Percentiles rank a stretch among this genome's conserved stretches.
Evolutionary conservation across 2,113 vertebrate genomes (phyloP).

Genomic region (Zosterops japonicus): DNA sequence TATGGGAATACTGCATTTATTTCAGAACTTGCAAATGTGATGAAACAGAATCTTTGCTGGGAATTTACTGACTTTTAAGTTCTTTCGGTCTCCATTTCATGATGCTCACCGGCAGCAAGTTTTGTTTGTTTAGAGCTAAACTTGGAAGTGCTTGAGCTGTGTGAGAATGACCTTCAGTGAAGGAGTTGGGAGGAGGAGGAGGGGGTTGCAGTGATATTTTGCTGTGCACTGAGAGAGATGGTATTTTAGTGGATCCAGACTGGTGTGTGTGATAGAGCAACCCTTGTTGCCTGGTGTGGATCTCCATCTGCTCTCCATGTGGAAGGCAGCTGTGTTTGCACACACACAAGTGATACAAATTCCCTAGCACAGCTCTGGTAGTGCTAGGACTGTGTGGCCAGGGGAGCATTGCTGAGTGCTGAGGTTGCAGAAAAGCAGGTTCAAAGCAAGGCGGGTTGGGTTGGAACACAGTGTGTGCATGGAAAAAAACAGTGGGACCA

Average conservation of each 20-base stretch:
- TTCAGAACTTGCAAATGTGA: neutral
- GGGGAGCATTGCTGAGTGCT: neutral
- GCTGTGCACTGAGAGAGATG: neutral
- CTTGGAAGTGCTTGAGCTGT: neutral
- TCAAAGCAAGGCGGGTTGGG: fast-evolving
- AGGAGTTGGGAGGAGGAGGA: neutral
- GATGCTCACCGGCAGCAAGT: neutral
- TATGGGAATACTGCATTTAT: neutral
- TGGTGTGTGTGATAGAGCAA: fast-evolving
- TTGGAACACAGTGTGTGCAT: neutral
- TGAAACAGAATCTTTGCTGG: neutral
- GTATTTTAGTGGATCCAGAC: neutral
- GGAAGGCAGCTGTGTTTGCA: neutral
- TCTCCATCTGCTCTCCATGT: neutral
- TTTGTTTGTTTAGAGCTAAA: neutral
- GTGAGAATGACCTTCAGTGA: neutral
- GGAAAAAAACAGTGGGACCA: neutral
- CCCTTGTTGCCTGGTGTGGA: neutral
- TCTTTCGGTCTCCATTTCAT: neutral
- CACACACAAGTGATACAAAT: neutral
- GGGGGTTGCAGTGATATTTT: neutral
- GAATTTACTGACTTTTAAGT: neutral
- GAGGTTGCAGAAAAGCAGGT: neutral
- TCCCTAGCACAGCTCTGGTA: neutral
- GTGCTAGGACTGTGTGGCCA: neutral